A percentile compares a stretch with the other conserved stretches of the same genome.
Evolutionary conservation across 1,140 invertebrate species (phyloP).

Genomic region (Vanessa tameamea): DNA sequence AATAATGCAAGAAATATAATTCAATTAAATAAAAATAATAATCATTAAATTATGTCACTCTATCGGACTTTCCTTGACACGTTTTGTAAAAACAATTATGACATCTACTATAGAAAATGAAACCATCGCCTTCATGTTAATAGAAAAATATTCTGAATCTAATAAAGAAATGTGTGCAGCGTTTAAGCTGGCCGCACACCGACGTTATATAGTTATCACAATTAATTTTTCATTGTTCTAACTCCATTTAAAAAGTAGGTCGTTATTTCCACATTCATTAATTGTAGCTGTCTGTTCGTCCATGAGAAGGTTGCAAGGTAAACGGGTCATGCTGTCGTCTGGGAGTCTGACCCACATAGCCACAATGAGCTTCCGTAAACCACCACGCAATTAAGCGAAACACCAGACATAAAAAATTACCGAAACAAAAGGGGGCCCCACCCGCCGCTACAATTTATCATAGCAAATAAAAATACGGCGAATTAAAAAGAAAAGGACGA

Average conservation of each 20-base stretch:
- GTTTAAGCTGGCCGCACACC: constrained; percentile 20
- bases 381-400: constrained; percentile 76
- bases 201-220: constrained; percentile 40
- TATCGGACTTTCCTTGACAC: not conserved
- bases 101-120: not conserved
- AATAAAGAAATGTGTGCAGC: constrained; percentile 34
- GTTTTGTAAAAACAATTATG: not conserved
- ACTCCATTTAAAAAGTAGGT: constrained; percentile 49
- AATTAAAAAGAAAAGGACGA: constrained; percentile 78
- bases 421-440: constrained; percentile 72
- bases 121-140: constrained; percentile 15
- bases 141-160: constrained; percentile 29
- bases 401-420: constrained; percentile 80
- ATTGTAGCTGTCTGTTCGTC: constrained; percentile 49
- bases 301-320: constrained; percentile 62
- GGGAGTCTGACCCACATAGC: constrained; percentile 68
- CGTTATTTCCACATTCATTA: constrained; percentile 57
- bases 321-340: constrained; percentile 67
- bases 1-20: too few relatives aligned
- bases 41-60: not conserved
- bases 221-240: constrained; percentile 48
- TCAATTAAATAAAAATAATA: not conserved
- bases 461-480: constrained; percentile 79
- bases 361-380: constrained; percentile 73
- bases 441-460: constrained; percentile 77